These are phyloP conservation scores for Melanchra persicariae DNA, from an alignment of 2,888 invertebrate species.

Conservation along the genomic window DNA sequence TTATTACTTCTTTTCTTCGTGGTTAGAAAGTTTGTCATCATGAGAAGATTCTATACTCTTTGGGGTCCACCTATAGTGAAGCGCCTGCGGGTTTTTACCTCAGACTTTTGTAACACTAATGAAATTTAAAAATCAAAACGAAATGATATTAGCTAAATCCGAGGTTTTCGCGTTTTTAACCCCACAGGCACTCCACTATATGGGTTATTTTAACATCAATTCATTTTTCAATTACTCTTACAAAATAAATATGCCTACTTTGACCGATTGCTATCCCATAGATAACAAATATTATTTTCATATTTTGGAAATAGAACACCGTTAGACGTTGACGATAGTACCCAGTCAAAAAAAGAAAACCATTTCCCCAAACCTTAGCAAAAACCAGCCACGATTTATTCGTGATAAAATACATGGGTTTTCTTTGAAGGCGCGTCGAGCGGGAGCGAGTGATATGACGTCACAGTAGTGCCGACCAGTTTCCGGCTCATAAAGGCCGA, in stretches of 20 bases:
- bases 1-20: too few species aligned
- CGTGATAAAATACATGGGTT: conserved; percentile 24
- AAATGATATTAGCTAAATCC: too few species aligned
- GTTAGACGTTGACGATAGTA: not conserved
- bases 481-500: conserved; percentile 80
- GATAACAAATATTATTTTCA: not conserved
- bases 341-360: not conserved
- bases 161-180: too few species aligned
- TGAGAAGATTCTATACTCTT: not conserved
- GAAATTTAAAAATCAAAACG: too few species aligned
- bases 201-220: too few species aligned
- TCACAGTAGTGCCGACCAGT: conserved; percentile 75
- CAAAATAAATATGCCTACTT: not conserved
- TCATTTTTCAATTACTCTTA: too few species aligned
- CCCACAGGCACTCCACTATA: too few species aligned
- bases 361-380: conserved; percentile 1
- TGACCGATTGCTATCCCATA: not conserved
- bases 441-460: conserved; percentile 39
- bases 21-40: not conserved
- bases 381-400: conserved; percentile 19
- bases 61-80: too few species aligned
- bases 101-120: too few species aligned
- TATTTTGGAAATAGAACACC: not conserved
- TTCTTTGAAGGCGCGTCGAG: conserved; percentile 38
- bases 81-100: too few species aligned